Evolutionary conservation across 2,113 vertebrate genomes (phyloP), one percentile per base, ranked within the genome.

Genomic region (Sorex fumeus): DNA sequence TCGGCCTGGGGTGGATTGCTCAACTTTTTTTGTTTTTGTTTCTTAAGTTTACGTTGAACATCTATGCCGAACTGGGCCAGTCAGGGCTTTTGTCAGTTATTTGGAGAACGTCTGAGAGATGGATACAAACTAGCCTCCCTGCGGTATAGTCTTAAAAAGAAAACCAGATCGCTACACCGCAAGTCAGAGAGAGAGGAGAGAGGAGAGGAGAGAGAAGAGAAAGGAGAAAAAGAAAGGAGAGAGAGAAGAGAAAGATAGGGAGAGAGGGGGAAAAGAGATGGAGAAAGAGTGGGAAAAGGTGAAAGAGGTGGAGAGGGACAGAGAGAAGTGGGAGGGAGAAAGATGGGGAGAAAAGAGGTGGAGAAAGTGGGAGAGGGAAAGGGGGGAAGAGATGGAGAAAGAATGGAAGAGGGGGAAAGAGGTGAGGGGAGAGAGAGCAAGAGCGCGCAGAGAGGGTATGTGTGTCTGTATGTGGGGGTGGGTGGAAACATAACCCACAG

Each of bases 1-100:
- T 69, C 30, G 1, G 45, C 36, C 47, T 23, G 40, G 64, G 64
- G 40, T 93, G 45, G 72, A 53, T 77, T 91, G 90, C 69, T 90
- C 86, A 86, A 94, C 90, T 94, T 88, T 85, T 4, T 40, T 40
- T 40, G 7, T 40, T 40, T 7, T 40, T n/a, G n/a, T n/a, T n/a
- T 60, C 32, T 25, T 76, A 96, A 97, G 84, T 95, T 94, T 86
- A 32, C 25, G 23, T 45, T 8, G 8, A 94, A 57, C 89, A 84
- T 95, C 77, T 94, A 75, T 83, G 88, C 40, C 67, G 86, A 93
- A 71, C 87, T 89, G 67, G 72, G 67, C 71, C 78, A 12, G n/a
- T 74, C 53, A 76, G 23, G 69, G 30, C 28, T 60, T 90, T 69
- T 95, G 79, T 80, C 92, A 91, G 87, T 87, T 92, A 64, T 94